Evolutionary conservation across 2,797 vertebrate species (phyloP).

Genomic region (Lepus oiostolus): DNA sequence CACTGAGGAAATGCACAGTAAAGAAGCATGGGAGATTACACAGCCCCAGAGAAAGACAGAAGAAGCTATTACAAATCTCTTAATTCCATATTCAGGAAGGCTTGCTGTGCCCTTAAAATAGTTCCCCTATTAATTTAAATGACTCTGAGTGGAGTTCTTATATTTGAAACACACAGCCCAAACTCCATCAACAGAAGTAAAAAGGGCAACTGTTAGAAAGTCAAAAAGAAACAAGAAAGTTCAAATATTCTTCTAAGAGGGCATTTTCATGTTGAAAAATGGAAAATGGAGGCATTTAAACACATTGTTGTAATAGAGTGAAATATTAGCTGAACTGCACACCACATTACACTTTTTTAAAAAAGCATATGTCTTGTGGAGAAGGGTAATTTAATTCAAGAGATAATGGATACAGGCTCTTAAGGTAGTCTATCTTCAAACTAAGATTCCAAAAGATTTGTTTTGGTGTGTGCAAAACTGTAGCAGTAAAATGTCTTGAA

Average conservation of each 20-base stretch:
- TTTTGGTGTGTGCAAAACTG: conserved; percentile 47
- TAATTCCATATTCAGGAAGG: not conserved
- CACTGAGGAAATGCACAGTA: not conserved
- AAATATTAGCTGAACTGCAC: conserved; percentile 17
- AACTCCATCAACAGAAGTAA: not conserved
- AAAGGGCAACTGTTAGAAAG: not conserved
- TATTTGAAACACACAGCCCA: not conserved
- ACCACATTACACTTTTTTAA: conserved; percentile 57
- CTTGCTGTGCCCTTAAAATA: not conserved
- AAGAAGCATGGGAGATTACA: not conserved
- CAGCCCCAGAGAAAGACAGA: not conserved
- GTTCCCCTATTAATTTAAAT: not conserved
- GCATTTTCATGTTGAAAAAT: not conserved
- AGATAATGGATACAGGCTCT: conserved; percentile 61
- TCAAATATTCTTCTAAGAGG: not conserved
- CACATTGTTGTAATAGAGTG: not conserved
- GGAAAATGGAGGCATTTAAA: conserved; percentile 46
- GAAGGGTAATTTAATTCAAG: conserved; percentile 69
- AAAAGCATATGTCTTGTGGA: conserved; percentile 37
- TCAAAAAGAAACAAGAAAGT: not conserved
- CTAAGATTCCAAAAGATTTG: conserved; percentile 61
- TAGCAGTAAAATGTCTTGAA: conserved; percentile 46
- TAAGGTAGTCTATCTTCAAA: conserved; percentile 65
- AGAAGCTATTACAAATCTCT: not conserved
- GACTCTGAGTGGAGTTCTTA: not conserved